phyloP scores from a whole-genome alignment of 2,113 vertebrate genomes.

The Theristicus caerulescens region DNA sequence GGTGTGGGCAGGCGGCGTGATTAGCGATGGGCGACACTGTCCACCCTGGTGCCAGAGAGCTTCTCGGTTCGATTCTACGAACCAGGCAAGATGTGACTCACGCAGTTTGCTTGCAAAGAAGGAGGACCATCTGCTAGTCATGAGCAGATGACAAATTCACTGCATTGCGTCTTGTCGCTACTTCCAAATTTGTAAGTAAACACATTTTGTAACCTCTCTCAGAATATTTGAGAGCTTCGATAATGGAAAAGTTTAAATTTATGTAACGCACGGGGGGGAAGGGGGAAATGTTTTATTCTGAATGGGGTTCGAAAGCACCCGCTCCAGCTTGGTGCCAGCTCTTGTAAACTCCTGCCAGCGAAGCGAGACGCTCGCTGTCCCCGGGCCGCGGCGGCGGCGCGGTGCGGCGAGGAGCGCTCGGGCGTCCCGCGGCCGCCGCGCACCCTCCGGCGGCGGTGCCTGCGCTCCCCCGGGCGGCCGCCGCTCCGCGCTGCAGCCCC shows the following conservation, averaged over 20 bases:
- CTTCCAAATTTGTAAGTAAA: slow-evolving; percentile 83
- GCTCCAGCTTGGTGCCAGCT: background rate
- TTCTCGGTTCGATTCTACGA: slow-evolving; percentile 48
- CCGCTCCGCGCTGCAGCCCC: slow-evolving; percentile 22
- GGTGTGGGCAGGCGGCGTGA: slow-evolving; percentile 21
- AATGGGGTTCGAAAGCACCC: slow-evolving; percentile 13
- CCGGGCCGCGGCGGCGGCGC: background rate
- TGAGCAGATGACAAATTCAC: slow-evolving; percentile 81
- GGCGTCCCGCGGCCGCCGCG: too few species aligned
- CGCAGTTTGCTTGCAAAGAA: slow-evolving; percentile 56
- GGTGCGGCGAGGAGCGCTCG: too few species aligned
- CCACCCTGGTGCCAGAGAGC: slow-evolving; percentile 55
- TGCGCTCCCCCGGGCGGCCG: slow-evolving; percentile 31
- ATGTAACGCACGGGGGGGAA: slow-evolving; percentile 20
- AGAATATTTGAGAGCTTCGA: slow-evolving; percentile 49
- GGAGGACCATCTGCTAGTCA: slow-evolving; percentile 81
- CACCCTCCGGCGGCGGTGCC: background rate
- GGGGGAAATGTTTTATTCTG: background rate
- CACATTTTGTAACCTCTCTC: slow-evolving; percentile 77
- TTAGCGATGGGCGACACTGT: slow-evolving; percentile 28
- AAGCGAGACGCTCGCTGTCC: background rate
- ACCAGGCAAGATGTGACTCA: slow-evolving; percentile 76
- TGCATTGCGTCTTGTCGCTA: slow-evolving; percentile 72
- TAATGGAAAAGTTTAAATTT: slow-evolving; percentile 60
- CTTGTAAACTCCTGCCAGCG: background rate